A percentile compares a stretch with the other conserved stretches of the same genome.
phyloP scores from a whole-genome alignment of 30 jellyfish, hydroid and myxozoan genomes.

The Turritopsis rubra region DNA sequence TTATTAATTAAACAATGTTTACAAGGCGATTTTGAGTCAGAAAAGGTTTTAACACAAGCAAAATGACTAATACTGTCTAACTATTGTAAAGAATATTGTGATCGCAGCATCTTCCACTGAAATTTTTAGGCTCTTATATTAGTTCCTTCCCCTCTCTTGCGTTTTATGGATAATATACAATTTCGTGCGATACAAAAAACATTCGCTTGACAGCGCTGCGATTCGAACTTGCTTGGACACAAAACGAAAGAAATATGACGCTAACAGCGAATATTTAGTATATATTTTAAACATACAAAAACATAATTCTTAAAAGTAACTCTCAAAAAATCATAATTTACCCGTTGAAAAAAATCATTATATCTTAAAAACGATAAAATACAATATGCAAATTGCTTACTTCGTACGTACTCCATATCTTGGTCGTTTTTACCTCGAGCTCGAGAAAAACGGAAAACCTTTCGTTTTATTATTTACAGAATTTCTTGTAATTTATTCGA shows the following conservation, averaged over 20 bases:
- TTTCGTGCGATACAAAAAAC: neutral
- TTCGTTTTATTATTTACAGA: neutral
- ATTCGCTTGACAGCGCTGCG: neutral
- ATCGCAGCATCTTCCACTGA: neutral
- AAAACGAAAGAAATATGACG: neutral
- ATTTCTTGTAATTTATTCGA: neutral
- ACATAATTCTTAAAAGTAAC: slow-evolving; percentile 26
- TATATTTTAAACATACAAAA: slow-evolving; percentile 13
- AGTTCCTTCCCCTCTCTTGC: neutral
- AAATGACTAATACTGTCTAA: neutral
- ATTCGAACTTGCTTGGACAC: neutral
- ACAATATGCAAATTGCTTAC: slow-evolving; percentile 22
- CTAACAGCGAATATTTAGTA: slow-evolving; percentile 14
- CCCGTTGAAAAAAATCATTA: slow-evolving; percentile 36
- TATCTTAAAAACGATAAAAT: slow-evolving; percentile 33
- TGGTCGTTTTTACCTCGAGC: neutral
- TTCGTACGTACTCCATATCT: neutral
- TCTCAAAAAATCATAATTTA: slow-evolving; percentile 35
- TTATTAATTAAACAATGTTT: neutral
- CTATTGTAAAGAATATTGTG: neutral
- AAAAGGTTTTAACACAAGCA: neutral
- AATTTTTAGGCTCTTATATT: too few relatives aligned
- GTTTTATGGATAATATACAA: neutral
- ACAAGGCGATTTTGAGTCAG: neutral
- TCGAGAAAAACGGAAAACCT: neutral